Base-by-base conservation (phyloP, 2,113 vertebrate genomes). In the Phycodurus eques region DNA sequence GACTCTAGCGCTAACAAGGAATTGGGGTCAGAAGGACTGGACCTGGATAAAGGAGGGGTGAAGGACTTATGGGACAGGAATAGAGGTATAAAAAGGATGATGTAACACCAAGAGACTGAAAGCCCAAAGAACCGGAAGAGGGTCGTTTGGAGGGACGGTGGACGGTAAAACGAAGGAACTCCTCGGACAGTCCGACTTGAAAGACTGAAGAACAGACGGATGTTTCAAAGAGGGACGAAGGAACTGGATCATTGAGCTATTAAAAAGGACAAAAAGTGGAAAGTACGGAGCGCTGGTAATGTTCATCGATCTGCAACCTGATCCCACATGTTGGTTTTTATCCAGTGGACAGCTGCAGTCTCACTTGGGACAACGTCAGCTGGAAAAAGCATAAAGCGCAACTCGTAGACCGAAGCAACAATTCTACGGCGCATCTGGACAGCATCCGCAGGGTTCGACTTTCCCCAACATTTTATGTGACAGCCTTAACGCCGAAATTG, bases 291-390 rank as follows among this genome's bases (percentile, higher is more conserved):
- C 35, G 2, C 35, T 15, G 39, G 82, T 79, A 39, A 39, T 39
- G 35, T 39, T 39, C 35, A 77, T 79, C 20, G 77, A 64, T 59
- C 74, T 78, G 88, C 79, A 79, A 90, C 73, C 57, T 53, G 85
- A 92, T 83, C 86, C 62, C 57, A 86, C 82, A 85, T 86, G 79
- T 88, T 77, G 62, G 64, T 79, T 87, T 87, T 78, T 83, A 86
- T 78, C 80, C 33, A 64, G 76, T 75, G 73, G 85, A 91, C 91
- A 91, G 91, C 91, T 92, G 91, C 85, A 78, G 83, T 83, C 83
- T 78, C 86, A 82, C 83, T 83, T 63, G 77, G 70, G 68, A 78
- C 53, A 57, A 15, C 53, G 74, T 76, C 78, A 49, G 77, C 66
- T 13, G 69, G 53, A 78, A 78, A 20, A 33, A 63, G 77, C 68